Evolutionary conservation across 2,888 invertebrate genomes (phyloP), one percentile per base, ranked within the genome.

Genomic region (Papilio gigon): DNA sequence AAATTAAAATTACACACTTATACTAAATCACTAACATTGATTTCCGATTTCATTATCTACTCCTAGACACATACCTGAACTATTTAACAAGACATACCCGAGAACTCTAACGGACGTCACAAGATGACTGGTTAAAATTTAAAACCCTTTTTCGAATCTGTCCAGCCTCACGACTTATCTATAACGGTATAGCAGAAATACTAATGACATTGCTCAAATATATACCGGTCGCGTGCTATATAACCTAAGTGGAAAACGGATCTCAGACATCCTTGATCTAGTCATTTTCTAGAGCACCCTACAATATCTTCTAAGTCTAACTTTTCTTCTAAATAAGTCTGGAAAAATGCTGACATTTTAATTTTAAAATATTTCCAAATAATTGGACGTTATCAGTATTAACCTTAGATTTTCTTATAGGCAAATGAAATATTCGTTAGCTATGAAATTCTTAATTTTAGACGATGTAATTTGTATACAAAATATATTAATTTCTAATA

Each of bases 21-120:
- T 65, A 53, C 69, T 69, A 69, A 60, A 35, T 69, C 69, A 69
- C 69, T 69, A 69, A 69, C 69, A 69, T 69, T 47, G 65, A 69
- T 65, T 65, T 68, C 65, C 42, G 61, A 50, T 64, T 56, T 61
- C 11, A 14, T 60, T 35, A 30, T 61, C 60, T 56, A 65, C 2
- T 40, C 5, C 53, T 60, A 65, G 17, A 22, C 30, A 35, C 30
- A 42, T 42, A 69, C 50, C 44, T 64, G 20, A 63, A 58, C 44
- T 63, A 63, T 68, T 50, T 53, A 53, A 47, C 35, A 63, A 68
- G 17, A 68, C 12, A 27, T 30, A 56, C 30, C 27, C 17, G 17
- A 30, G 30, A 30, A 27, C 30, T 27, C 30, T 56, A 56, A 11
- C 53, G 27, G 27, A 17, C 30, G 9, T 30, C 30, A 53, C 53